phyloP scores from a whole-genome alignment of 2,113 vertebrate species.

The Neodontobutis hainanensis region DNA sequence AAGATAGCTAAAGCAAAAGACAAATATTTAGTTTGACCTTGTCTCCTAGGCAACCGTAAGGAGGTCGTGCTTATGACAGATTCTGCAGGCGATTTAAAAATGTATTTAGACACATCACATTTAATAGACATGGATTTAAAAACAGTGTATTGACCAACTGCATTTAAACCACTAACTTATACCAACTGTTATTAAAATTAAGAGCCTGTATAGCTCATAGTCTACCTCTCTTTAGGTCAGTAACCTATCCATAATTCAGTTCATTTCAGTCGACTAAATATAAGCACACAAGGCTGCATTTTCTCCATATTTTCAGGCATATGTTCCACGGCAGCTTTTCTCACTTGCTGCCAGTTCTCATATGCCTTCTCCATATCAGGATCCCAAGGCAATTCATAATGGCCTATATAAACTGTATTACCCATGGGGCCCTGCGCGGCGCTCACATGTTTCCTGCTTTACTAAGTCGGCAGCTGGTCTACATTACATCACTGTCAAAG shows the following conservation, averaged over 20 bases:
- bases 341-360: not conserved
- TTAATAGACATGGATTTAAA: too few relatives aligned
- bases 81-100: too few relatives aligned
- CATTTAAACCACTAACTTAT: too few relatives aligned
- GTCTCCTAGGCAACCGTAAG: too few relatives aligned
- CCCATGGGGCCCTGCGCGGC: slow-evolving; percentile 4
- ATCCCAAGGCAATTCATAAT: slow-evolving; percentile 5
- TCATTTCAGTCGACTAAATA: not conserved
- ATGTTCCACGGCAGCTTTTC: not conserved
- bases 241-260: not conserved
- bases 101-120: too few relatives aligned
- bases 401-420: slow-evolving; percentile 12
- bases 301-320: not conserved
- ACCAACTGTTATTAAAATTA: not conserved
- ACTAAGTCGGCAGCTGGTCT: not conserved
- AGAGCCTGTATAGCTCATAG: not conserved
- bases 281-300: not conserved
- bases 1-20: too few relatives aligned
- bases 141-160: too few relatives aligned
- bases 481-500: slow-evolving; percentile 5
- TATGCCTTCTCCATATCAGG: slow-evolving; percentile 5
- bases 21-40: too few relatives aligned
- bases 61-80: too few relatives aligned
- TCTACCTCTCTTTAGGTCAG: not conserved
- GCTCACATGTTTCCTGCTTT: not conserved